Conservation (phyloP, 2,888 invertebrate species). For the Metellina segmentata region DNA sequence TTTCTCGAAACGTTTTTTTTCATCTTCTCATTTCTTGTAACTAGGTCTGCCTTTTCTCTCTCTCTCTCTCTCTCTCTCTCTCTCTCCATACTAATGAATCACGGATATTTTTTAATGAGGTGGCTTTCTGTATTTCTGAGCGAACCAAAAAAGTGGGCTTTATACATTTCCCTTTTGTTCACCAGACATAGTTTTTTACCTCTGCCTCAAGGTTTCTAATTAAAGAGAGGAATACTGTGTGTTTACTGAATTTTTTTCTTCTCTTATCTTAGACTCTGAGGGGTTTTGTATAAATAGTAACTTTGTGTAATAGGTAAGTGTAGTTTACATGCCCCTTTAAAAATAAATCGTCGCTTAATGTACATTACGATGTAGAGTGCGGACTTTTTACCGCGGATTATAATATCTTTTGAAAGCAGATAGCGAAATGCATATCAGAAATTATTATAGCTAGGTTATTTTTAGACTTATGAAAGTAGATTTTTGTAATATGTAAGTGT, state of each 20-base stretch:
- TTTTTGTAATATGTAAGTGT: too few relatives aligned
- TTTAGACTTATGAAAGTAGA: too few relatives aligned
- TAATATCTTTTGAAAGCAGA: background rate
- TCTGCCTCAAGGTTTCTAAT: constrained; percentile 54
- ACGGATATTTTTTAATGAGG: constrained; percentile 67
- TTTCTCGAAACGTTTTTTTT: constrained; percentile 16
- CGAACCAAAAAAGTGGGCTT: constrained; percentile 14
- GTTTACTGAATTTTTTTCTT: constrained; percentile 7
- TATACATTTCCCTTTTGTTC: constrained; percentile 30
- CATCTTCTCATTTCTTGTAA: constrained; percentile 18
- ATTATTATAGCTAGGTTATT: too few relatives aligned
- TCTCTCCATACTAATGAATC: constrained; percentile 57
- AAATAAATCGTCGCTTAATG: background rate
- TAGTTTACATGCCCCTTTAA: background rate
- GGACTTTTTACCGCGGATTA: background rate
- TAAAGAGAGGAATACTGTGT: constrained; percentile 25
- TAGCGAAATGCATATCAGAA: too few relatives aligned
- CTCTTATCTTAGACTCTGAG: background rate
- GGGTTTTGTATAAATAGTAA: constrained; percentile 2
- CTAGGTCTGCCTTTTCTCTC: background rate
- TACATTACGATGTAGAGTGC: background rate
- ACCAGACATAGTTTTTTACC: constrained; percentile 7
- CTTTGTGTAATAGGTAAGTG: background rate
- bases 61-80: background rate
- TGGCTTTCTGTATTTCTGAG: constrained; percentile 38